A percentile compares a stretch with the other conserved stretches of the same genome.
These are phyloP conservation scores for Oenanthe melanoleuca DNA, from an alignment of 2,113 vertebrate genomes.

Conservation along the genomic window DNA sequence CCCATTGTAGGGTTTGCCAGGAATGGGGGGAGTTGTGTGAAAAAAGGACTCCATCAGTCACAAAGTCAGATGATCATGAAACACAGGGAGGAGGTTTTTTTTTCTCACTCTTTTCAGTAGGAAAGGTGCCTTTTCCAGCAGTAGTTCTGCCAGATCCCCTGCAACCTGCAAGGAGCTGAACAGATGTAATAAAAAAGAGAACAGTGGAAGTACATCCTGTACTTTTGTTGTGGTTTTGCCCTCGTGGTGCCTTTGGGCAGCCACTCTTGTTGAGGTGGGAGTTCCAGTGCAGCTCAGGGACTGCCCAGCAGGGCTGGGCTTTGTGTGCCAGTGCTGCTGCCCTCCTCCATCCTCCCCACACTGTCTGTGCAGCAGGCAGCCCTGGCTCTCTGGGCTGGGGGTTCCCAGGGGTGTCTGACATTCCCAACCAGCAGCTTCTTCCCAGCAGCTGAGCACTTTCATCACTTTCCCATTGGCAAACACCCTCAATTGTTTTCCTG, in stretches of 20 bases:
- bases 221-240: neutral
- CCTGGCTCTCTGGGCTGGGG: neutral
- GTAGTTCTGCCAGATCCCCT: neutral
- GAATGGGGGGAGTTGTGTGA: neutral
- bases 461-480: neutral
- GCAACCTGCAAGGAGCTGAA: neutral
- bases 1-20: neutral
- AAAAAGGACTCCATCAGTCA: neutral
- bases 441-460: neutral
- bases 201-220: neutral
- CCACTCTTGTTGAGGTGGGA: neutral
- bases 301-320: neutral
- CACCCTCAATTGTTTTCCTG: fast-evolving
- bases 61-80: neutral
- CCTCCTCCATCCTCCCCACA: neutral
- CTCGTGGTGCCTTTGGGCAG: neutral
- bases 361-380: neutral
- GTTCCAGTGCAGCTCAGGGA: neutral
- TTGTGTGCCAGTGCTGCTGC: neutral
- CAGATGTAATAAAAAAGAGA: neutral
- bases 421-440: neutral
- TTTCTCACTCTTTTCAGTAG: neutral
- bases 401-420: neutral
- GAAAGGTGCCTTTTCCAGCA: neutral
- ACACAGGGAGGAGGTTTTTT: neutral